Base-by-base conservation (phyloP, 2,113 vertebrate genomes). In the Heterochromis multidens region DNA sequence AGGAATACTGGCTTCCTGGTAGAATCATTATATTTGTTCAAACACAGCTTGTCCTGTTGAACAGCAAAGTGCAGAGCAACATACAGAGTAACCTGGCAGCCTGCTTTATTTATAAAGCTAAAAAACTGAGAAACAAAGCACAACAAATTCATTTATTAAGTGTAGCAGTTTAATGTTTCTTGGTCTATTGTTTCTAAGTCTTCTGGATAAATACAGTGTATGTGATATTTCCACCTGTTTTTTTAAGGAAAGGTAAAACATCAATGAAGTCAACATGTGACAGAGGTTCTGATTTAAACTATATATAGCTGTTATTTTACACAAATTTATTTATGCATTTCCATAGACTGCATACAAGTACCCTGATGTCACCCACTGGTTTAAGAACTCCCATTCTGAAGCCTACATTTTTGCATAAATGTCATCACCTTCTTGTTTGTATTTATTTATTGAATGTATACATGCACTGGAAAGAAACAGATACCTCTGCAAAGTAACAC, bases 21-120 rank as follows among this genome's bases (percentile, higher is more conserved):
- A 84, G 81, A 77, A 43, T 82, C 83, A 77, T 89, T 83, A 87
- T 87, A 80, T 3, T 13, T 29, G 60, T 82, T 43, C 81, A 46
- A 65, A 78, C 60, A 23, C 57, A n/a, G 83, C 79, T 33, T 33
- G 10, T 29, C 21, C 16, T 0, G 2, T 46, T 49, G 37, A 67
- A 46, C 25, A 67, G 25, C 25, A 54, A 52, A 52, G 27, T 25
- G 62, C 52, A 58, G 54, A 12, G 0, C 40, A 21, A 57, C 8
- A 52, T 77, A 5, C 4, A 33, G 27, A 29, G 11, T 49, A 17
- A 3, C n/a, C n/a, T n/a, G 43, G 13, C 63, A 27, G 2, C 23
- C 17, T 4, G 49, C 14, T 46, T 46, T 12, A 46, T 46, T 16
- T 6, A 16, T 16, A 16, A 46, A 16, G 14, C 12, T 46, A 5